A percentile compares a stretch with the other conserved stretches of the same genome.
phyloP scores from a whole-genome alignment of 1,140 invertebrate genomes.

The Caenorhabditis briggsae region DNA sequence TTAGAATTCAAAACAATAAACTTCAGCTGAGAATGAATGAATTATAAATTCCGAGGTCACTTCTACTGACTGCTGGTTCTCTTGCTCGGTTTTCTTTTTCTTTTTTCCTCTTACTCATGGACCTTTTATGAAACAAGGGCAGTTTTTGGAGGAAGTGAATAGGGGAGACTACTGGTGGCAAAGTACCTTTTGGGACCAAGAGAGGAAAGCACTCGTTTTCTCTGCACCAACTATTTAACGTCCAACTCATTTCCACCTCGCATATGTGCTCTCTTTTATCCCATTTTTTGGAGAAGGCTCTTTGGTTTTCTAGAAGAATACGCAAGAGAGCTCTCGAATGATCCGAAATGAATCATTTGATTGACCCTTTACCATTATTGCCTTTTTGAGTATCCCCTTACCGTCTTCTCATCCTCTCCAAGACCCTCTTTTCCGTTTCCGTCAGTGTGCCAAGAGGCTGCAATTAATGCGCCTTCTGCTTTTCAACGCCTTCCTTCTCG shows the following conservation, averaged over 20 bases:
- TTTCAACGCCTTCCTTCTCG: conserved; percentile 6
- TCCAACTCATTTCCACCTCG: conserved; percentile 43
- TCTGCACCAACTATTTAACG: conserved; percentile 6
- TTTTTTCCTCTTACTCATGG: not conserved
- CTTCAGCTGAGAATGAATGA: not conserved
- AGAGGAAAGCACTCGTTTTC: not conserved
- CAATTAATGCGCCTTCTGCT: conserved; percentile 27
- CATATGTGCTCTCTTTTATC: conserved; percentile 43
- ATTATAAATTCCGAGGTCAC: conserved; percentile 31
- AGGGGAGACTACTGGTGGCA: not conserved
- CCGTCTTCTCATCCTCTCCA: not conserved
- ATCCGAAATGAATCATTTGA: conserved; percentile 31
- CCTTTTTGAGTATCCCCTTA: conserved; percentile 35
- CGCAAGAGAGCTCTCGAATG: not conserved
- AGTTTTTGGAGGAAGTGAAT: conserved; percentile 3
- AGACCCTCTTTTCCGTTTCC: conserved; percentile 35
- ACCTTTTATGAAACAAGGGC: conserved; percentile 48
- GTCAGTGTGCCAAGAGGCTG: conserved; percentile 35
- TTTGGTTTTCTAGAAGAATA: not conserved
- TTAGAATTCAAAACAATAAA: not conserved
- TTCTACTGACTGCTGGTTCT: not conserved
- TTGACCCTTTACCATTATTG: conserved; percentile 2
- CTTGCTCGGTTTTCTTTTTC: not conserved
- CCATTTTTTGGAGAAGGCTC: not conserved
- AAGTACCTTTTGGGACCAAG: conserved; percentile 21